These are phyloP conservation scores for Monarcha castaneiventris DNA, from an alignment of 2,113 vertebrate species.

Conservation along the genomic window DNA sequence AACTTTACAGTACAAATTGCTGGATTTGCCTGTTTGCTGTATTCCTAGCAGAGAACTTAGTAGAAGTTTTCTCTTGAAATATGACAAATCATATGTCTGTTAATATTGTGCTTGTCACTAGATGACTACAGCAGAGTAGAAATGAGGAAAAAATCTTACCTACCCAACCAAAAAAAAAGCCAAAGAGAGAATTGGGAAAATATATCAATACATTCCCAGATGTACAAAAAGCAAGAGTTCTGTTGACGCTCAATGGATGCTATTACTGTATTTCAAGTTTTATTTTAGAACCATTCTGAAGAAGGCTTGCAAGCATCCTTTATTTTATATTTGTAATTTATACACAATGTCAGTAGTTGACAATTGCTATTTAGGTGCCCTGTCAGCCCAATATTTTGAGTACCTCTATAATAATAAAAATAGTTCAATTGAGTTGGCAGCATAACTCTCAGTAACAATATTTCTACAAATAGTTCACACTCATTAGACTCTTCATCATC, in stretches of 20 bases:
- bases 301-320: background rate
- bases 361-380: background rate
- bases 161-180: rapidly evolving
- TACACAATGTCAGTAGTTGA: background rate
- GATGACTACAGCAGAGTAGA: background rate
- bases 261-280: background rate
- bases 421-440: background rate
- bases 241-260: background rate
- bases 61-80: background rate
- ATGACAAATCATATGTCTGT: background rate
- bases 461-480: background rate
- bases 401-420: background rate
- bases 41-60: background rate
- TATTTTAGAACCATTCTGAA: background rate
- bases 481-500: background rate
- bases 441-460: background rate
- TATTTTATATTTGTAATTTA: background rate
- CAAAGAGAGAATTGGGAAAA: background rate
- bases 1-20: background rate
- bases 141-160: background rate
- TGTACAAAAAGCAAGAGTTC: background rate
- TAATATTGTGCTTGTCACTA: background rate
- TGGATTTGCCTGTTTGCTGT: background rate
- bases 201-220: background rate
- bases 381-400: background rate